A percentile compares a stretch with the other conserved stretches of the same genome.
phyloP scores from a whole-genome alignment of 2,113 vertebrate species.

The Theropithecus gelada region DNA sequence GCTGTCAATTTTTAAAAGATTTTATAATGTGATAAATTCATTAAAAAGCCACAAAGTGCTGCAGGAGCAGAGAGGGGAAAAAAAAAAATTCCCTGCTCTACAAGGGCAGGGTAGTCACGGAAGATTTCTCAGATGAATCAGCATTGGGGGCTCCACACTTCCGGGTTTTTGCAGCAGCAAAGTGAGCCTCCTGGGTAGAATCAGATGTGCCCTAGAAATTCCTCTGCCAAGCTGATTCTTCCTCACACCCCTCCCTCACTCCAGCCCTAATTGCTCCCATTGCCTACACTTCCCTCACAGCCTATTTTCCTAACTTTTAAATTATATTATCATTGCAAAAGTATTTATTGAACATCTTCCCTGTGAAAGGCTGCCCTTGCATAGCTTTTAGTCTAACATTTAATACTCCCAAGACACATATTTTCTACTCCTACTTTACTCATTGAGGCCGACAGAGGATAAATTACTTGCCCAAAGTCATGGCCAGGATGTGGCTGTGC shows the following conservation, averaged over 20 bases:
- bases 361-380: not conserved
- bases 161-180: not conserved
- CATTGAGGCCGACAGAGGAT: not conserved
- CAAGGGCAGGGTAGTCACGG: not conserved
- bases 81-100: not conserved
- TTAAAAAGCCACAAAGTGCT: not conserved
- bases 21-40: not conserved
- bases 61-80: not conserved
- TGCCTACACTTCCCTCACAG: not conserved
- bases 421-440: constrained; percentile 9
- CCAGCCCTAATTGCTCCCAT: not conserved
- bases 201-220: not conserved
- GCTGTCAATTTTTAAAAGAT: not conserved
- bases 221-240: not conserved
- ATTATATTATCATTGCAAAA: not conserved
- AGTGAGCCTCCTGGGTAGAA: not conserved
- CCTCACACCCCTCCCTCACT: not conserved
- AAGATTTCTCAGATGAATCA: not conserved
- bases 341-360: not conserved
- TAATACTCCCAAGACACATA: not conserved
- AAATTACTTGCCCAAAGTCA: not conserved
- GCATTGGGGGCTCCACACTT: not conserved
- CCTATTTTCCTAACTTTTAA: not conserved
- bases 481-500: not conserved
- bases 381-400: not conserved